Evolutionary conservation across 2,113 vertebrate species (phyloP).

Genomic region (Proteles cristata): DNA sequence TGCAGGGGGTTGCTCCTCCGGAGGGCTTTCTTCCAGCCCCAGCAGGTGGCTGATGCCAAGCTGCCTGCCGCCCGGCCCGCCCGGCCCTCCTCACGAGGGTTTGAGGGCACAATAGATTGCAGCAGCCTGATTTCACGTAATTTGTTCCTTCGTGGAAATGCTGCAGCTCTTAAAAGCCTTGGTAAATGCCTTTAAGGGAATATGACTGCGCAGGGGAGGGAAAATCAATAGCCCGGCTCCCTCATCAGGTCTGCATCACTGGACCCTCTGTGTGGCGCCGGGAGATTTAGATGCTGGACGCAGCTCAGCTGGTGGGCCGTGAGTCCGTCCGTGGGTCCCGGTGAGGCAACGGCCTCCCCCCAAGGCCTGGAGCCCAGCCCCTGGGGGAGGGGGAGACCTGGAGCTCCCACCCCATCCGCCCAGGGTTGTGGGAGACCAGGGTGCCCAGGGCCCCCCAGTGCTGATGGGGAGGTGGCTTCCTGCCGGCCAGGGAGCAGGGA

Average conservation of each 20-base stretch:
- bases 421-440: neutral
- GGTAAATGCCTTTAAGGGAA: conserved; percentile 79
- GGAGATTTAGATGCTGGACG: conserved; percentile 77
- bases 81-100: neutral
- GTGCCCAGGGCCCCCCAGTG: neutral
- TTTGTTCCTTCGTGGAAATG: conserved; percentile 76
- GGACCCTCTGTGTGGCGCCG: conserved; percentile 60
- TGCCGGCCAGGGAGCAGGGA: fast-evolving
- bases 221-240: conserved; percentile 74
- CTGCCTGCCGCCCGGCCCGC: too few species aligned
- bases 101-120: conserved; percentile 54
- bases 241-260: conserved; percentile 71
- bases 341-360: neutral
- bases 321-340: conserved; percentile 74
- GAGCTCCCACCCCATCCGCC: conserved; percentile 43
- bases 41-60: neutral
- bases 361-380: too few species aligned
- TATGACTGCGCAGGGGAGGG: conserved; percentile 56
- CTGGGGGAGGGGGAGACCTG: neutral
- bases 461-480: neutral
- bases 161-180: conserved; percentile 79
- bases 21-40: neutral
- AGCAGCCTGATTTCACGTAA: conserved; percentile 71
- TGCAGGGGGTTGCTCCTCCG: fast-evolving
- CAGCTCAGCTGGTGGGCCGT: conserved; percentile 70